Evolutionary conservation across 2,113 vertebrate species (phyloP).

Genomic region (Monopterus albus): DNA sequence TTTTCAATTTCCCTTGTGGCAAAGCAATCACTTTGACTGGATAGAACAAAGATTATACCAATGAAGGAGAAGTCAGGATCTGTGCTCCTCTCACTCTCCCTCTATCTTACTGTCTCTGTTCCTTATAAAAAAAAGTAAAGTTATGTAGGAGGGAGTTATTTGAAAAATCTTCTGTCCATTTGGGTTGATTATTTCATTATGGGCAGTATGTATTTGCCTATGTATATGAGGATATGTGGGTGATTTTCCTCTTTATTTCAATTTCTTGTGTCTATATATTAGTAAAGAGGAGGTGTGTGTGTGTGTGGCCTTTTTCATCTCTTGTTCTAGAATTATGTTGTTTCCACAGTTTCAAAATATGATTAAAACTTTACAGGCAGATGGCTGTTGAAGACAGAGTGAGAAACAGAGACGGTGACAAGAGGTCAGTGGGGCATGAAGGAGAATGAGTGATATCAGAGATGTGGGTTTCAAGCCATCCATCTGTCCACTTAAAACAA

Average conservation of each 20-base stretch:
- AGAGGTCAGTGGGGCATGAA: conserved; percentile 69
- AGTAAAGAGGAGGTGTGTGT: neutral
- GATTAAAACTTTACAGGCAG: conserved; percentile 24
- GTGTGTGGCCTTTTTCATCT: neutral
- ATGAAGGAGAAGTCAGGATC: conserved; percentile 9
- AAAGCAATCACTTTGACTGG: conserved; percentile 39
- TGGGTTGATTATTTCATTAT: no score
- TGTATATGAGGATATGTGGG: conserved; percentile 13
- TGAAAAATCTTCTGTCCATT: conserved; percentile 55
- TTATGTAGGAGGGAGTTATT: conserved; percentile 25
- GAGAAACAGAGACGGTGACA: conserved; percentile 23
- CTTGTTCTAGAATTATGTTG: conserved; percentile 10
- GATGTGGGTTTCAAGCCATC: conserved; percentile 58
- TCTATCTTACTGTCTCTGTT: conserved; percentile 33
- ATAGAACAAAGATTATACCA: conserved; percentile 35
- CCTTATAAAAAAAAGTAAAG: conserved; percentile 42
- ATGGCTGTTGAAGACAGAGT: conserved; percentile 33
- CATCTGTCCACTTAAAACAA: conserved; percentile 75
- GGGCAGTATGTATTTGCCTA: conserved; percentile 15
- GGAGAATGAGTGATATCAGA: conserved; percentile 67
- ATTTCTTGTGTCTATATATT: conserved; percentile 7
- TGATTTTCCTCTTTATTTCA: conserved; percentile 62
- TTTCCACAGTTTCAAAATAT: no score
- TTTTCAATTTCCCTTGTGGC: conserved; percentile 27
- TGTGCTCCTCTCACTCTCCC: neutral